Percentiles rank a stretch among this genome's conserved stretches.
Evolutionary conservation across 2,113 vertebrate species (phyloP).

Genomic region (Ptyas mucosa): DNA sequence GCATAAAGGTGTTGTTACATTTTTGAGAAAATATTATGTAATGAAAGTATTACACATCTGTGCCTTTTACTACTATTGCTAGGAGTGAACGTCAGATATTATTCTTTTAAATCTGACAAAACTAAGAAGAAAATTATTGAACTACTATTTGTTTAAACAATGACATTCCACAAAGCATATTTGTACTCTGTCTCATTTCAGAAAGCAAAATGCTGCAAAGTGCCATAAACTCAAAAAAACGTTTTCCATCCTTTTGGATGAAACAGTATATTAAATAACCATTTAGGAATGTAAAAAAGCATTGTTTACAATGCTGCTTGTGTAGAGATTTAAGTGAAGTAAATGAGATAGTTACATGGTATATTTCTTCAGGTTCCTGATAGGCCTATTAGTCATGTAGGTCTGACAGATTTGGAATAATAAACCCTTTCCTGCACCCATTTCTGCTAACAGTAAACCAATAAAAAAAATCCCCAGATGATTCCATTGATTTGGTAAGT

Average conservation of each 20-base stretch:
- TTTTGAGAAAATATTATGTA: conserved; percentile 18
- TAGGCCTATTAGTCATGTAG: not conserved
- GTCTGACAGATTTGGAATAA: not conserved
- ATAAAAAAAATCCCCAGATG: not conserved
- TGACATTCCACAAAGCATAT: not conserved
- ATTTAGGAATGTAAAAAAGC: not conserved
- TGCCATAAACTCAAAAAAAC: not conserved
- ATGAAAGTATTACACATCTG: conserved; percentile 15
- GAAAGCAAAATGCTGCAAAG: conserved; percentile 16
- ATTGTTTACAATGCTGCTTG: not conserved
- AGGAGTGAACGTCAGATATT: conserved; percentile 23
- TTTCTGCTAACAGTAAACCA: not conserved
- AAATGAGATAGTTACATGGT: not conserved
- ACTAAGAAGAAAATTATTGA: conserved; percentile 13
- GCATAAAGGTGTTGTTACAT: not conserved
- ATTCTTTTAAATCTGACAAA: conserved; percentile 13
- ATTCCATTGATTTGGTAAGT: not conserved
- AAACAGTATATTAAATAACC: not conserved
- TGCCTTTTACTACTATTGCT: not conserved
- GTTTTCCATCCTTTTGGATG: conserved; percentile 15
- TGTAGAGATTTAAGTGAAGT: not conserved
- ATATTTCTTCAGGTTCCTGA: not conserved
- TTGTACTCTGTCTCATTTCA: not conserved
- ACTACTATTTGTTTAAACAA: conserved; percentile 2
- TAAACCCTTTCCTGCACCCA: not conserved